A percentile compares a stretch with the other conserved stretches of the same genome.
These are phyloP conservation scores for Gymnoscelis rufifasciata DNA, from an alignment of 2,888 invertebrate species.

Conservation along the genomic window DNA sequence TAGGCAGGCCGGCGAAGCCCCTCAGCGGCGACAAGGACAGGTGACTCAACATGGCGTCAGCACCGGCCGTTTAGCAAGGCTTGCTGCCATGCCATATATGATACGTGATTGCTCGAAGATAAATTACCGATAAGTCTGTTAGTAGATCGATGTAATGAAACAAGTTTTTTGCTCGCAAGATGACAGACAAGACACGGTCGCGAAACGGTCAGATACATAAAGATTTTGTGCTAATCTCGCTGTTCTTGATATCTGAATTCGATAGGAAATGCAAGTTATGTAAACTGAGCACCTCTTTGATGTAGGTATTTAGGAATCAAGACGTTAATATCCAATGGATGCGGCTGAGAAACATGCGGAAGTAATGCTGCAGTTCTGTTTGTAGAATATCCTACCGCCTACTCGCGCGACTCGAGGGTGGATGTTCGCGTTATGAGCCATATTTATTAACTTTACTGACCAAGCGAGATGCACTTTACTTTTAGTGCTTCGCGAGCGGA, in stretches of 20 bases:
- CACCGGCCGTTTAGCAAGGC: conserved; percentile 23
- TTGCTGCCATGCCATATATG: conserved; percentile 43
- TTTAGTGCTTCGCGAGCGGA: neutral
- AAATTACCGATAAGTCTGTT: conserved; percentile 19
- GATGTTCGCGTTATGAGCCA: conserved; percentile 18
- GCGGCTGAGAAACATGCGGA: conserved; percentile 14
- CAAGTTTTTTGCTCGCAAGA: conserved; percentile 14
- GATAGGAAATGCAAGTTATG: too few species aligned
- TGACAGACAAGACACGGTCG: conserved; percentile 13
- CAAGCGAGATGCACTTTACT: neutral
- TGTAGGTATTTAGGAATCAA: neutral
- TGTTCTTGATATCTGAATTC: too few species aligned
- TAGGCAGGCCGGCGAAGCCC: conserved; percentile 36
- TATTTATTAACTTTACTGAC: conserved; percentile 11
- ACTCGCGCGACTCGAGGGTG: conserved; percentile 11
- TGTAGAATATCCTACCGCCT: conserved; percentile 6
- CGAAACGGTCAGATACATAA: conserved; percentile 2
- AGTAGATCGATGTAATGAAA: conserved; percentile 16
- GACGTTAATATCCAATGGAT: conserved; percentile 1
- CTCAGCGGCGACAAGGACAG: conserved; percentile 50
- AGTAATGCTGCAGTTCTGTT: conserved; percentile 6
- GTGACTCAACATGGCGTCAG: conserved; percentile 54
- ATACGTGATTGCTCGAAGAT: conserved; percentile 25
- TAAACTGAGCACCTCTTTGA: neutral
- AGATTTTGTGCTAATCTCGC: too few species aligned